Evolutionary conservation across 1,140 invertebrate species (phyloP).

Genomic region (Drosophila lacertosa): DNA sequence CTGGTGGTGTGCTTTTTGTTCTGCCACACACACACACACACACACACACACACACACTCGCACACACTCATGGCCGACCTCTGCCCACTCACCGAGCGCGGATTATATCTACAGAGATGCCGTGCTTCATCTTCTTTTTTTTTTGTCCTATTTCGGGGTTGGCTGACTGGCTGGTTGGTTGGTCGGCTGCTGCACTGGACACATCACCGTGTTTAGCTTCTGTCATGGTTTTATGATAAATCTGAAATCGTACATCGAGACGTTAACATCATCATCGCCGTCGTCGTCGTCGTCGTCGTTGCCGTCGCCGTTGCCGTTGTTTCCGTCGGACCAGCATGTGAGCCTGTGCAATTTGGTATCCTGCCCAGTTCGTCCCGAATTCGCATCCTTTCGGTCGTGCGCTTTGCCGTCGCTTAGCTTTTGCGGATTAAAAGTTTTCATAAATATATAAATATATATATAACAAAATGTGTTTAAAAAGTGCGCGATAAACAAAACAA

Average conservation of each 20-base stretch:
- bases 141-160: constrained; percentile 78
- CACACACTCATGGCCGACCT: constrained; percentile 36
- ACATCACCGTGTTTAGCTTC: constrained; percentile 76
- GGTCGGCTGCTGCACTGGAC: constrained; percentile 71
- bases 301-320: constrained; percentile 42
- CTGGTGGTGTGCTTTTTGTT: constrained; percentile 77
- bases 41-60: constrained; percentile 13
- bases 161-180: constrained; percentile 62
- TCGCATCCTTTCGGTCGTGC: constrained; percentile 9
- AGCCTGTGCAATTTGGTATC: constrained; percentile 3
- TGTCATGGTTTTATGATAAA: constrained; percentile 84
- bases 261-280: constrained; percentile 77
- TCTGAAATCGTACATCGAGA: constrained; percentile 83
- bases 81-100: constrained; percentile 76
- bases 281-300: constrained; percentile 69
- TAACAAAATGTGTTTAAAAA: neutral
- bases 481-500: constrained; percentile 2
- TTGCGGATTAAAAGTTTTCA: constrained; percentile 5
- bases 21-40: constrained; percentile 49
- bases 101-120: constrained; percentile 72
- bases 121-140: constrained; percentile 5
- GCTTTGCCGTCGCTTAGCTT: constrained; percentile 44
- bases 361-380: constrained; percentile 13
- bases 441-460: neutral
- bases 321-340: constrained; percentile 47